These are phyloP conservation scores for Melitaea athalia DNA, from an alignment of 2,888 invertebrate species.

Conservation along the genomic window DNA sequence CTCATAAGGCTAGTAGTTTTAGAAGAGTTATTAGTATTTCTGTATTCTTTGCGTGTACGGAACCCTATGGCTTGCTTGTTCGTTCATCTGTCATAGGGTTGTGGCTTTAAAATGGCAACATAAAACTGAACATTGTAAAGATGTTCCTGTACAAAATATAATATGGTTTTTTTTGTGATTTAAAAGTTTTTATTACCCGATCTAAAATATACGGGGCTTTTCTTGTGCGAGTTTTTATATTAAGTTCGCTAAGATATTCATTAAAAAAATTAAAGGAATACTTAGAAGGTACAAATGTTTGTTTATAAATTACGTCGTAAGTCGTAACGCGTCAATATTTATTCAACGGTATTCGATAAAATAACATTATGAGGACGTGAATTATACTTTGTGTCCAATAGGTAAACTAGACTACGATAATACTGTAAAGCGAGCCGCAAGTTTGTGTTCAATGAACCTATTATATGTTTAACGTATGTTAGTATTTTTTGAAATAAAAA, in stretches of 20 bases:
- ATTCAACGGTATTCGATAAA: constrained; percentile 36
- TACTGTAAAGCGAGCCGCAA: constrained; percentile 18
- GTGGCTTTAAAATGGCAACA: no score
- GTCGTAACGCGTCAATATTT: constrained; percentile 32
- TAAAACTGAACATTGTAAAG: no score
- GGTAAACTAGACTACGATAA: constrained; percentile 30
- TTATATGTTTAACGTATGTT: neutral
- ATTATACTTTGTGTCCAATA: constrained; percentile 31
- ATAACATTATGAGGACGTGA: constrained; percentile 28
- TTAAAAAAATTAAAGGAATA: constrained; percentile 14
- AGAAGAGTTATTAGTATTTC: no score
- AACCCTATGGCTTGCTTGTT: no score
- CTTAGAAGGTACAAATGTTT: constrained; percentile 23
- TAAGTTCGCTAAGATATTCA: constrained; percentile 10
- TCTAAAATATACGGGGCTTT: neutral
- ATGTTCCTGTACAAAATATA: no score
- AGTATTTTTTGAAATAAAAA: neutral
- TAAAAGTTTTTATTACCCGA: no score
- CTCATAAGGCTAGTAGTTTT: no score
- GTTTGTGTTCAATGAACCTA: constrained; percentile 21
- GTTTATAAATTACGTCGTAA: constrained; percentile 24
- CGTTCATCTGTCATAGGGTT: no score
- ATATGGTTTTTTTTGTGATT: neutral
- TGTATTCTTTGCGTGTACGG: no score
- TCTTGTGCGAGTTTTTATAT: neutral